Conservation (phyloP, 2,888 invertebrate genomes). For the Syritta pipiens region DNA sequence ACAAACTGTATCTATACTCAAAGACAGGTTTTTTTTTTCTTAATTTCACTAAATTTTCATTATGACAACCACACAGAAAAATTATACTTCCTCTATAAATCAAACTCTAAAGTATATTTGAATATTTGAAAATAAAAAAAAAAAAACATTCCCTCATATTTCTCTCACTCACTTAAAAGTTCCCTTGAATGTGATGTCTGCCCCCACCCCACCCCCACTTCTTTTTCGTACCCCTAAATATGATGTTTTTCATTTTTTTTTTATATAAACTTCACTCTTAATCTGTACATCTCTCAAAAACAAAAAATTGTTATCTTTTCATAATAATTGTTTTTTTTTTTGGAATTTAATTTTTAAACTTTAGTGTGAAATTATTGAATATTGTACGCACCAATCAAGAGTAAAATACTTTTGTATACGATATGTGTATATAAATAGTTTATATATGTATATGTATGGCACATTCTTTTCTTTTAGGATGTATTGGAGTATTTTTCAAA, state of each 20-base stretch:
- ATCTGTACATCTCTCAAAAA: constrained; percentile 37
- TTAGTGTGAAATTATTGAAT: constrained; percentile 54
- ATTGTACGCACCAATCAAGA: constrained; percentile 60
- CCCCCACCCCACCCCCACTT: constrained; percentile 32
- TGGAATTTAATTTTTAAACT: neutral
- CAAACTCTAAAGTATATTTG: no score
- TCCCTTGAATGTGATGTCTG: constrained; percentile 63
- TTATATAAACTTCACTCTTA: no score
- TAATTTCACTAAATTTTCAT: constrained; percentile 27
- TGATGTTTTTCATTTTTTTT: constrained; percentile 36
- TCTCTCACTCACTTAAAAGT: constrained; percentile 50
- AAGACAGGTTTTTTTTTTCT: constrained; percentile 10
- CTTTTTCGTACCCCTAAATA: constrained; percentile 53
- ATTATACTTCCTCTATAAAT: no score
- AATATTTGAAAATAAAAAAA: constrained; percentile 20
- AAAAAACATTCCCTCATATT: constrained; percentile 45
- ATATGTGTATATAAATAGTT: constrained; percentile 23
- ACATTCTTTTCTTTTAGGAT: constrained; percentile 47
- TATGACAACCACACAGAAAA: no score
- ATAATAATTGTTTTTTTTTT: constrained; percentile 10
- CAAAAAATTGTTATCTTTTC: constrained; percentile 10
- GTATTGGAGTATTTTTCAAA: constrained; percentile 60
- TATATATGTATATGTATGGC: constrained; percentile 54
- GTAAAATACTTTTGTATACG: constrained; percentile 7
- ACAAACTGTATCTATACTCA: constrained; percentile 50